These are phyloP conservation scores for Drosophila nr. perissopoda DNA, from an alignment of 2,888 invertebrate genomes.

Conservation along the genomic window DNA sequence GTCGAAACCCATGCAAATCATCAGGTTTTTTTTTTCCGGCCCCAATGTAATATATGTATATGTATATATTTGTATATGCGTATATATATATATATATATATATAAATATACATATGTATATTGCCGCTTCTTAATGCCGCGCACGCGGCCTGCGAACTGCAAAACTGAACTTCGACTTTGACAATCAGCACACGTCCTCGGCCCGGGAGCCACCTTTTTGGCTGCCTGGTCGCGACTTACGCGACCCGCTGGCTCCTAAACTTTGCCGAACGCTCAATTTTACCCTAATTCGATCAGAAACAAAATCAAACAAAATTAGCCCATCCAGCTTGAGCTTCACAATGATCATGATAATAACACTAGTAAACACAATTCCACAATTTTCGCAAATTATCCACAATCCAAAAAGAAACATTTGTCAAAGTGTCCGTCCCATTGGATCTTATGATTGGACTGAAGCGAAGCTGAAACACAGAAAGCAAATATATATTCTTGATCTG, in stretches of 20 bases:
- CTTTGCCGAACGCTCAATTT: constrained; percentile 74
- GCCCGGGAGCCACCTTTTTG: constrained; percentile 9
- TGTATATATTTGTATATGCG: not conserved
- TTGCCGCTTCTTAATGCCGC: constrained; percentile 51
- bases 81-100: not conserved
- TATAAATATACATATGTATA: not conserved
- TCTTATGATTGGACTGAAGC: not conserved
- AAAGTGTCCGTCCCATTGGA: not conserved
- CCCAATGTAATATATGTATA: not conserved
- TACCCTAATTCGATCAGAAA: constrained; percentile 75
- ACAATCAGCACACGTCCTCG: constrained; percentile 63
- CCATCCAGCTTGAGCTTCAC: constrained; percentile 31
- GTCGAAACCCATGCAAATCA: constrained; percentile 57
- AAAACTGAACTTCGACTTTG: constrained; percentile 68
- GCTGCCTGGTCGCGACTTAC: constrained; percentile 20
- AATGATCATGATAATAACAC: constrained; percentile 47
- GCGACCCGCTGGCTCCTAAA: constrained; percentile 40
- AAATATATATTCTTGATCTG: not conserved
- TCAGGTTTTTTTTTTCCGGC: constrained; percentile 13
- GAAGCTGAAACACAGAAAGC: not conserved
- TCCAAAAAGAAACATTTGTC: not conserved
- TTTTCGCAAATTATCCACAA: not conserved
- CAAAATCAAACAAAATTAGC: constrained; percentile 78
- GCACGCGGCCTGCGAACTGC: constrained; percentile 54
- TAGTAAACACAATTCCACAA: constrained; percentile 4